Evolutionary conservation across 2,888 invertebrate genomes (phyloP), one percentile per base, ranked within the genome.

Genomic region (Cataglyphis rosenhaueri): DNA sequence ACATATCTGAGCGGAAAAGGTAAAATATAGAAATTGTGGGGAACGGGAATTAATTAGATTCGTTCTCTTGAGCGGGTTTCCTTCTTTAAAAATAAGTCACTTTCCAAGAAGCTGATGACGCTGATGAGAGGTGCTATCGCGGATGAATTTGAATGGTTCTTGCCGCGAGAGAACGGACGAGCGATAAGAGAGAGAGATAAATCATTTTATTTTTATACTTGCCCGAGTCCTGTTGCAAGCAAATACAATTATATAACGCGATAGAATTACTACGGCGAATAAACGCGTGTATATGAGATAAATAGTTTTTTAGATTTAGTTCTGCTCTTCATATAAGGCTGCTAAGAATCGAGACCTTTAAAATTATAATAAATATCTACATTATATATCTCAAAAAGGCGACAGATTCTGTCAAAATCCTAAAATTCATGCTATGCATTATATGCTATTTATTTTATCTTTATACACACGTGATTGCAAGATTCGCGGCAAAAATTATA

Each of bases 51-150:
- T 52, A 52, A n/a, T 48, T 48, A 52, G n/a, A 52, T 52, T 52
- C 15, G n/a, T 8, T n/a, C 5, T 38, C 18, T 0, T 18, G 4
- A 1, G 32, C 55, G 15, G 25, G 18, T 3, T 57, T 57, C 29
- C 41, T 65, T 29, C n/a, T 76, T 32, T 76, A 65, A 65, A 76
- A 76, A 76, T 76, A 65, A 55, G 18, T 12, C 25, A 5, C 29
- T 76, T 76, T 76, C 41, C 55, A 12, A 5, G 38, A 76, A 76
- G 1, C 21, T 18, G 15, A 9, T 12, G 65, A 1, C 8, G 29
- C 18, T 0, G 1, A 21, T 21, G 2, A 35, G 32, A 70, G 15
- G 15, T 52, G 21, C 9, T 15, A n/a, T 35, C 15, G 9, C 4
- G 12, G 3, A n/a, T 32, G 10, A 48, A 10, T 18, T 21, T 25